Evolutionary conservation across 1,140 invertebrate genomes (phyloP).

Genomic region (Chlorops oryzae): DNA sequence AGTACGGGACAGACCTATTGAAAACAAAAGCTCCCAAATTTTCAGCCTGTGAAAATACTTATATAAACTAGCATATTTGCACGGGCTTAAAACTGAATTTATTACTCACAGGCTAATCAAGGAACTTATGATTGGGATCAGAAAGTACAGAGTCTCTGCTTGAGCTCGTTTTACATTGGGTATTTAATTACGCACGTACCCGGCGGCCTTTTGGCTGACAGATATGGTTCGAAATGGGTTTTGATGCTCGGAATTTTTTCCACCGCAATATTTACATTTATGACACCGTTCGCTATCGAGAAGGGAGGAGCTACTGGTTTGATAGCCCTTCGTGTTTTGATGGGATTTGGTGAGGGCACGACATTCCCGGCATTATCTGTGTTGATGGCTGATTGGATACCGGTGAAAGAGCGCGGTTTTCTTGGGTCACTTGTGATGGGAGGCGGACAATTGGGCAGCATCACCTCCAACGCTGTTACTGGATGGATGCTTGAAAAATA

Average conservation of each 20-base stretch:
- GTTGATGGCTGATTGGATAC: constrained; percentile 69
- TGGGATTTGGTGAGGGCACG: constrained; percentile 68
- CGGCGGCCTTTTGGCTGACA: constrained; percentile 67
- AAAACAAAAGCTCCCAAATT: too few relatives aligned
- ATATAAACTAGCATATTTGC: too few relatives aligned
- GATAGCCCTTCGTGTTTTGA: constrained; percentile 59
- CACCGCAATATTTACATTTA: constrained; percentile 67
- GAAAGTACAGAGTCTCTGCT: too few relatives aligned
- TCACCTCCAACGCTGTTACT: constrained; percentile 66
- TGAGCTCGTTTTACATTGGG: constrained; percentile 66
- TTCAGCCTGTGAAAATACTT: too few relatives aligned
- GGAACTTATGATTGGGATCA: too few relatives aligned
- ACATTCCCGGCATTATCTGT: constrained; percentile 71
- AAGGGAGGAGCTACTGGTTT: constrained; percentile 56
- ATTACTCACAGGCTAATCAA: too few relatives aligned
- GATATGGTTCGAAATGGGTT: constrained; percentile 63
- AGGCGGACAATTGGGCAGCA: constrained; percentile 66
- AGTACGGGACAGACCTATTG: too few relatives aligned
- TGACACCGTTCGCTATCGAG: constrained; percentile 60
- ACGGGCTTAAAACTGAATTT: too few relatives aligned
- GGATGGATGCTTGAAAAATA: constrained; percentile 60
- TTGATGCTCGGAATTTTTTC: constrained; percentile 60
- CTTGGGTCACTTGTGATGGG: constrained; percentile 68
- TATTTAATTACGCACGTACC: constrained; percentile 69
- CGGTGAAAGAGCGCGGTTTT: constrained; percentile 63